Conservation (phyloP, 2,888 invertebrate genomes). For the Sarcophaga caerulescens region DNA sequence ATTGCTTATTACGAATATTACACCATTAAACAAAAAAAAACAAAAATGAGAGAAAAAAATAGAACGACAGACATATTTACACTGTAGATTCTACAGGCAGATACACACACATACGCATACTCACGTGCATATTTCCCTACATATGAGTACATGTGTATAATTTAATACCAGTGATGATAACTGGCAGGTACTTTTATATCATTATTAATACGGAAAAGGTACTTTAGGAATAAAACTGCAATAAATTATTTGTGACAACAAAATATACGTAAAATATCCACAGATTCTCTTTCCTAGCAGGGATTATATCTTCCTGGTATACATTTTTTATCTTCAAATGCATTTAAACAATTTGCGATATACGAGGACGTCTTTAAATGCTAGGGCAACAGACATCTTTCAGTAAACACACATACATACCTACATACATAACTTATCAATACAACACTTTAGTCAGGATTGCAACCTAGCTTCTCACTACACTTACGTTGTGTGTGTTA, state of each 20-base stretch:
- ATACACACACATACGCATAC: not conserved
- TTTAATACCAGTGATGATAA: not conserved
- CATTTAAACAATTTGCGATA: no score
- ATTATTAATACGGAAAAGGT: not conserved
- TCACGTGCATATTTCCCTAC: not conserved
- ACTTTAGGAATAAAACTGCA: not conserved
- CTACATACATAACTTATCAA: no score
- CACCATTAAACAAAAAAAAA: not conserved
- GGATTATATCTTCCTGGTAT: no score
- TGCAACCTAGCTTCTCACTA: no score
- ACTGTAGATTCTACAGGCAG: not conserved
- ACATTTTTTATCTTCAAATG: no score
- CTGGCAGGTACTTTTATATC: not conserved
- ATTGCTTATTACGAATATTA: conserved; percentile 46
- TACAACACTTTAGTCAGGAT: no score
- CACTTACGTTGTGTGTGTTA: no score
- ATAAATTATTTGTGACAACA: no score
- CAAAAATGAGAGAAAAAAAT: not conserved
- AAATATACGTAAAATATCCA: not conserved
- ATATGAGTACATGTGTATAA: not conserved
- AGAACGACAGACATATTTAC: not conserved
- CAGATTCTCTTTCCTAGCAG: not conserved
- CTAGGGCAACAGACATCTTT: no score
- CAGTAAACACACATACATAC: no score
- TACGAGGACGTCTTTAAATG: no score